Conservation (phyloP, 2,888 invertebrate genomes). For the Pardosa pseudoannulata region DNA sequence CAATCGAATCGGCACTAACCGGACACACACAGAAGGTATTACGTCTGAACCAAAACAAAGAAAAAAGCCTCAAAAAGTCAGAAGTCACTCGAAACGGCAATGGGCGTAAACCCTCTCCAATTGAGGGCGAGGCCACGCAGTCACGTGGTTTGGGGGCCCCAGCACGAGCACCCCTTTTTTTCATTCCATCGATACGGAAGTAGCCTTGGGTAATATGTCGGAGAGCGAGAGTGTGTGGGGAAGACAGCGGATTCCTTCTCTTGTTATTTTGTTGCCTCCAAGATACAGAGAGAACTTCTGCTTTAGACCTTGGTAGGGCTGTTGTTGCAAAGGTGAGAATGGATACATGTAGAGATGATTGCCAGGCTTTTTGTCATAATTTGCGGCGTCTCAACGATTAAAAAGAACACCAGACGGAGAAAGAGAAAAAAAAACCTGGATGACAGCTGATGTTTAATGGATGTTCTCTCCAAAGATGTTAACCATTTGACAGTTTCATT, state of each 20-base stretch:
- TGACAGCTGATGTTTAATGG: too few relatives aligned
- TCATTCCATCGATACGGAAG: conserved; percentile 38
- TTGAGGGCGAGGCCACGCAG: conserved; percentile 58
- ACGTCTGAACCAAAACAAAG: not conserved
- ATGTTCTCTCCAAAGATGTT: too few relatives aligned
- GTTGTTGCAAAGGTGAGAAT: not conserved
- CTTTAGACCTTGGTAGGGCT: not conserved
- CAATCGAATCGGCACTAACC: not conserved
- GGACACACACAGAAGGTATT: not conserved
- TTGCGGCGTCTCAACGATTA: not conserved
- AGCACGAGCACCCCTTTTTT: conserved; percentile 22
- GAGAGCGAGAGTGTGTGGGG: not conserved
- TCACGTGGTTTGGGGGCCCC: conserved; percentile 35
- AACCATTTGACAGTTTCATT: too few relatives aligned
- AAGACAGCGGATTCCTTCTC: conserved; percentile 29
- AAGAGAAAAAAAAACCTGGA: too few relatives aligned
- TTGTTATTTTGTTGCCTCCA: not conserved
- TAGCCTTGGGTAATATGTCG: conserved; percentile 49
- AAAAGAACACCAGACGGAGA: too few relatives aligned
- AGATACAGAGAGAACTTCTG: not conserved
- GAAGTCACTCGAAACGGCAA: conserved; percentile 8
- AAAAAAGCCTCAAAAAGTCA: not conserved
- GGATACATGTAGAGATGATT: not conserved
- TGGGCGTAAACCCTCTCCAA: conserved; percentile 35
- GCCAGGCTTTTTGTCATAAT: not conserved